Percentiles rank a stretch among this genome's conserved stretches.
These are phyloP conservation scores for Pollenia labialis DNA, from an alignment of 2,888 invertebrate species.

Conservation along the genomic window DNA sequence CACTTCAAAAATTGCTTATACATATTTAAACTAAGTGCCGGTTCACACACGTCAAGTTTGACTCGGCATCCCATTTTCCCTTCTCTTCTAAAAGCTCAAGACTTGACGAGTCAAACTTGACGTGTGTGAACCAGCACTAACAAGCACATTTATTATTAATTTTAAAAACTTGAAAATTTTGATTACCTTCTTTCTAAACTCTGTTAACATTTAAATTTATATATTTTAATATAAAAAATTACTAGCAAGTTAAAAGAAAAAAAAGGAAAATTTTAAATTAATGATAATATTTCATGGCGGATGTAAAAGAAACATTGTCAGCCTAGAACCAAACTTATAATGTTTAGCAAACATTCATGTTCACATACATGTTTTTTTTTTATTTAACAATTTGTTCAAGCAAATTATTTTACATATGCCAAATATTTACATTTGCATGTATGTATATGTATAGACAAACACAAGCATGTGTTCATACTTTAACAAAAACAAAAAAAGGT, in stretches of 20 bases:
- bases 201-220: neutral
- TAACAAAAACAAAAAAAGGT: constrained; percentile 38
- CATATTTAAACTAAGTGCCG: too few species aligned
- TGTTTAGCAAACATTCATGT: constrained; percentile 36
- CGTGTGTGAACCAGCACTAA: too few species aligned
- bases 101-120: too few species aligned
- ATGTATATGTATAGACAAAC: constrained; percentile 9
- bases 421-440: constrained; percentile 14
- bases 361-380: neutral
- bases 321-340: neutral
- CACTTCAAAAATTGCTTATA: too few species aligned
- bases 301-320: constrained; percentile 45
- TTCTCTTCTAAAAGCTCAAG: too few species aligned
- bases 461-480: constrained; percentile 3
- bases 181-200: too few species aligned
- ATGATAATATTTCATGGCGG: constrained; percentile 51
- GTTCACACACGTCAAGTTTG: too few species aligned
- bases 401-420: constrained; percentile 13
- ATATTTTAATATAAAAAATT: constrained; percentile 33
- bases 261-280: constrained; percentile 39
- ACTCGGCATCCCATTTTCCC: too few species aligned
- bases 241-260: neutral
- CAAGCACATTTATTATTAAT: too few species aligned
- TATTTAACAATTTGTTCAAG: constrained; percentile 36
- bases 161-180: too few species aligned